Percentiles rank a stretch among this genome's conserved stretches.
Conservation (phyloP, 2,888 invertebrate species). For the Brachyopa scutellaris region DNA sequence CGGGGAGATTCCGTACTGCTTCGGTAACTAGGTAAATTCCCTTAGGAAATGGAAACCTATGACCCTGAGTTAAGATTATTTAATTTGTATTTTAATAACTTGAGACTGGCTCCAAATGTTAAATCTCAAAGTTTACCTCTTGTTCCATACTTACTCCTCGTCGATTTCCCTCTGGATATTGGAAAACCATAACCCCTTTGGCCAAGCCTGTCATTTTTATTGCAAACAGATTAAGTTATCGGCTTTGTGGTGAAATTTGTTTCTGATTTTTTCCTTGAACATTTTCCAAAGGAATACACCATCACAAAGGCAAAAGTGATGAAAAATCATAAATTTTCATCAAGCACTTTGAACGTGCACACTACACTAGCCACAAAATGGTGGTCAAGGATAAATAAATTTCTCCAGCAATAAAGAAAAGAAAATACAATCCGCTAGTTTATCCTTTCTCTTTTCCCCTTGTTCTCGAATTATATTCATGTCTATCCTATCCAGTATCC, state of each 20-base stretch:
- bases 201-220: slow-evolving; percentile 24
- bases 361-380: slow-evolving; percentile 55
- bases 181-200: not conserved
- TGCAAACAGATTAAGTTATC: slow-evolving; percentile 37
- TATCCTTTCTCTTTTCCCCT: slow-evolving; percentile 3
- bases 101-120: too few relatives aligned
- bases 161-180: too few relatives aligned
- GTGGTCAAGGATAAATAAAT: slow-evolving; percentile 42
- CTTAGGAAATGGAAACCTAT: too few relatives aligned
- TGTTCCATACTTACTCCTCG: too few relatives aligned
- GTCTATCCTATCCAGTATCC: too few relatives aligned
- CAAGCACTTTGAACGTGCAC: slow-evolving; percentile 50
- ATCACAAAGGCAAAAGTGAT: slow-evolving; percentile 39
- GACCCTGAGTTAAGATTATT: too few relatives aligned
- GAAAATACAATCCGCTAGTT: slow-evolving; percentile 9
- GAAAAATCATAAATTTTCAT: slow-evolving; percentile 69
- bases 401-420: not conserved
- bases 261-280: not conserved
- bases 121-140: too few relatives aligned
- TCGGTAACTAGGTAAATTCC: too few relatives aligned
- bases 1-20: too few relatives aligned
- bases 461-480: slow-evolving; percentile 1
- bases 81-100: too few relatives aligned
- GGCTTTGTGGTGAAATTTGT: slow-evolving; percentile 3
- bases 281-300: not conserved